Evolutionary conservation across 2,113 vertebrate species (phyloP), one percentile per base, ranked within the genome.

Genomic region (Charina bottae): DNA sequence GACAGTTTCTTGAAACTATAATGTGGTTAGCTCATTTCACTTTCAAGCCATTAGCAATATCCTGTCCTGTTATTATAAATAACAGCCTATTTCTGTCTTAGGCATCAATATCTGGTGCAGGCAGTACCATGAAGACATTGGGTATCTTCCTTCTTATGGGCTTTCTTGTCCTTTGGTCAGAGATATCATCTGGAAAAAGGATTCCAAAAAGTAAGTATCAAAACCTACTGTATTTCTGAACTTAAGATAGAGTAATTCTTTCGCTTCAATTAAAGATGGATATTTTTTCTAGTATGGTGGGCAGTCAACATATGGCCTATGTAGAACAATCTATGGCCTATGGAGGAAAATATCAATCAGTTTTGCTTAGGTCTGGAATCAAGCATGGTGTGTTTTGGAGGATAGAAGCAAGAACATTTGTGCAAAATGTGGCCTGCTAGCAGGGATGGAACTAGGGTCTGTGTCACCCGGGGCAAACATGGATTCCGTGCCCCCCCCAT

Each of bases 41-140:
- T n/a, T n/a, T n/a, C n/a, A n/a, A n/a, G n/a, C n/a, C n/a, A n/a
- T n/a, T n/a, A n/a, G n/a, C n/a, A n/a, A n/a, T n/a, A n/a, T n/a
- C n/a, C n/a, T n/a, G n/a, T n/a, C n/a, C n/a, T n/a, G n/a, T n/a
- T n/a, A n/a, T n/a, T 42, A 89, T 89, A 92, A 89, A 92, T 88
- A 83, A 26, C 17, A 78, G 54, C 28, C 42, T 15, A 42, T 46
- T 21, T 62, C 46, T 49, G 91, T 19, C 13, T 21, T 89, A 3
- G 24, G 46, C 49, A 42, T 26, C 55, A 21, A 54, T 7, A 55
- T 42, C 46, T 89, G 28, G 26, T 72, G 8, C 91, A 54, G 7
- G 21, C 17, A 42, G 28, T 55, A 64, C 17, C 49, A 92, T 92
- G 91, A 92, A 85, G 78, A 89, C 91, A 23, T 11, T 85, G 15